phyloP scores from a whole-genome alignment of 2,888 invertebrate genomes.

The Dicycla oo region DNA sequence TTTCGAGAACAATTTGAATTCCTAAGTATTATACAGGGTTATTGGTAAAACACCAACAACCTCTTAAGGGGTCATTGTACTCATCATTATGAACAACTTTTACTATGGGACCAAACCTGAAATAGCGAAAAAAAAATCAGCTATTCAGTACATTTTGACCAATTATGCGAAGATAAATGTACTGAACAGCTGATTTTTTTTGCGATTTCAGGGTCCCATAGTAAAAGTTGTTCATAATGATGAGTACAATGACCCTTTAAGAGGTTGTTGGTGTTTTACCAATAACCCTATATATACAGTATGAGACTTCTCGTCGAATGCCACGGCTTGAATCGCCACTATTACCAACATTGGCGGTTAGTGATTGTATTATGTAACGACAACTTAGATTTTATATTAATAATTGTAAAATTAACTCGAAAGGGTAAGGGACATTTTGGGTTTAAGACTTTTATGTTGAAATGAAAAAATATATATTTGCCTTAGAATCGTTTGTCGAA shows the following conservation, averaged over 20 bases:
- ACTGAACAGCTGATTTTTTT: too few species aligned
- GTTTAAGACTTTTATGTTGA: constrained; percentile 24
- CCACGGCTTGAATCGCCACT: constrained; percentile 49
- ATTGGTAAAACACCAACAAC: too few species aligned
- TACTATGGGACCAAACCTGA: too few species aligned
- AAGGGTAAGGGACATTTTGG: constrained; percentile 65
- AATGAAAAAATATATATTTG: neutral
- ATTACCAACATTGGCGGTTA: constrained; percentile 38
- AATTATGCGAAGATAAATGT: too few species aligned
- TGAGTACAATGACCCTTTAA: too few species aligned
- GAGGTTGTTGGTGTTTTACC: too few species aligned
- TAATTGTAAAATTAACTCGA: constrained; percentile 70
- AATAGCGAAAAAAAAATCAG: too few species aligned
- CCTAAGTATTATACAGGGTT: constrained; percentile 24
- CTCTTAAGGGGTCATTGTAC: too few species aligned
- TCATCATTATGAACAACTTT: too few species aligned
- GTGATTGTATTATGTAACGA: constrained; percentile 64
- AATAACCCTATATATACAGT: constrained; percentile 17
- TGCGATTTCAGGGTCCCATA: too few species aligned
- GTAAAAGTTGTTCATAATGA: too few species aligned
- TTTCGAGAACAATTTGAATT: neutral
- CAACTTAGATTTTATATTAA: constrained; percentile 71
- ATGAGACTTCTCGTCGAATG: constrained; percentile 25
- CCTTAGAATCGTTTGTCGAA: neutral
- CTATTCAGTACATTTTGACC: too few species aligned